Base-by-base conservation (phyloP, 2,113 vertebrate genomes). In the Nerophis ophidion region DNA sequence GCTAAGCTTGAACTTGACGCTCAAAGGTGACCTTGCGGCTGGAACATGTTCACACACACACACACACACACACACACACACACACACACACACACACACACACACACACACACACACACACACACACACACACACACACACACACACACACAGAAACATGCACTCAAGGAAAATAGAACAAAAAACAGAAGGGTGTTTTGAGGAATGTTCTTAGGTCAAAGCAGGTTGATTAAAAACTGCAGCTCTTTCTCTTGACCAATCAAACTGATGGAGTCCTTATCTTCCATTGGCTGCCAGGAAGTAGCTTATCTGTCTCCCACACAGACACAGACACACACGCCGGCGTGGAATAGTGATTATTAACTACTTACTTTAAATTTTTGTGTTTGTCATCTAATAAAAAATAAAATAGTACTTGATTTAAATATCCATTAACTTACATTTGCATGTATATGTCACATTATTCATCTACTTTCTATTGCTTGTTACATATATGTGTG, bases 261-360 rank as follows among this genome's bases (percentile, higher is more conserved):
- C 57, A 72, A 52, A 72, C 0, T 62, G 63, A 68, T 59, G 61
- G 57, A 68, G 46, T 70, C 1, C 36, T 82, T 71, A 77, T 75
- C 71, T 48, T 36, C 33, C 12, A 47, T 59, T 71, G 65, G 35
- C 59, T 61, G 52, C 62, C 60, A 74, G 62, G 48, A 56, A 62
- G 55, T 65, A 52, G 60, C 76, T 76, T 74, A 76, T 74, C 73
- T 53, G 42, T 11, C 11, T 44, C 40, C 4, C 2, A 12, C 53
- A 36, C 17, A 7, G 52, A 15, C 36, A 19, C 47, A 47, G 49
- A 49, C 66, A 12, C 51, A 56, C 50, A 42, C 5, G 8, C 8
- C 7, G 52, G 50, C 13, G 16, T 35, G 51, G 14, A 12, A 12
- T 14, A 14, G 13, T 35, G 7, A n/a, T 36, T 53, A 53, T 53